Percentiles rank a stretch among this genome's conserved stretches.
phyloP scores from a whole-genome alignment of 2,888 invertebrate genomes.

The Plemyria rubiginata region DNA sequence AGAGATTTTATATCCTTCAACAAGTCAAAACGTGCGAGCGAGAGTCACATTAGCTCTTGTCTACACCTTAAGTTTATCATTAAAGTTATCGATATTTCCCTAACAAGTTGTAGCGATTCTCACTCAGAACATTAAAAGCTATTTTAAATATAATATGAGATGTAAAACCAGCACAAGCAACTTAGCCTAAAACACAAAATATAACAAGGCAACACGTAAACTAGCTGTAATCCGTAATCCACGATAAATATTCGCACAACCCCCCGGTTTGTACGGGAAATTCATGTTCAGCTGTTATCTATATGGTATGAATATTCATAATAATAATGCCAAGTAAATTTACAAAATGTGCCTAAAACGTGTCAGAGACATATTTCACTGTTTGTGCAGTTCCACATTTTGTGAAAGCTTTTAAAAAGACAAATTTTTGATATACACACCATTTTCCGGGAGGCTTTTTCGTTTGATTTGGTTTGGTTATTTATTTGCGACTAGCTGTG shows the following conservation, averaged over 20 bases:
- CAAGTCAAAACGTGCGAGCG: no score
- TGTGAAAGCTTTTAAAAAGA: constrained; percentile 48
- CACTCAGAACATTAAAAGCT: no score
- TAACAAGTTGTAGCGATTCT: no score
- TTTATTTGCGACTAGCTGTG: no score
- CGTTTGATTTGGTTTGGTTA: not conserved
- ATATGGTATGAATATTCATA: constrained; percentile 50
- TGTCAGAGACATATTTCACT: constrained; percentile 50
- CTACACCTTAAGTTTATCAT: no score
- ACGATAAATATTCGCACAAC: constrained; percentile 26
- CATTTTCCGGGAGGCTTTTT: constrained; percentile 38
- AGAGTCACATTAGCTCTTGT: no score
- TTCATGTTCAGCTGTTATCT: constrained; percentile 39
- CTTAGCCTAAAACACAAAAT: not conserved
- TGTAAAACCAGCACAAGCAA: not conserved
- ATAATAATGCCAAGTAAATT: constrained; percentile 42
- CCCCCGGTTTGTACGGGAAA: constrained; percentile 26
- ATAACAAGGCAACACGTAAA: not conserved
- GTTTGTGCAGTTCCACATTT: constrained; percentile 55
- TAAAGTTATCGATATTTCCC: no score
- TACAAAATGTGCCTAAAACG: constrained; percentile 45
- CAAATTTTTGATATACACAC: constrained; percentile 43
- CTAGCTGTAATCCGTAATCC: constrained; percentile 11
- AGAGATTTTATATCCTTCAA: no score
- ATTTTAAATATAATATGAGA: not conserved